Conservation (phyloP, 1,140 invertebrate species). For the Drosophila navojoa region DNA sequence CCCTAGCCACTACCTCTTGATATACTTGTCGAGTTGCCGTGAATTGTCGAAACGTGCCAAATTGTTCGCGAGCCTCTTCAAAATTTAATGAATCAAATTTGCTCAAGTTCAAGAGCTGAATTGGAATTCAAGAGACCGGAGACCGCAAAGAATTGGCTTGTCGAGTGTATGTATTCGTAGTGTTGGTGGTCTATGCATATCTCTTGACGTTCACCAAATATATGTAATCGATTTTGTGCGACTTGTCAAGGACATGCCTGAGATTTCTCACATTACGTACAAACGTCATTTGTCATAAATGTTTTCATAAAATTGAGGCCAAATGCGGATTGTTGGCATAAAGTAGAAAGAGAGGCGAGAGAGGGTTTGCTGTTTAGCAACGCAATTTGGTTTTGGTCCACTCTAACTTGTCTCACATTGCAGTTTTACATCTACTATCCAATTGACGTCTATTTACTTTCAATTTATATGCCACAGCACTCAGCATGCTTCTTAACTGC, state of each 20-base stretch:
- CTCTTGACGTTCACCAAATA: background rate
- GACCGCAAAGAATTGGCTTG: conserved; percentile 60
- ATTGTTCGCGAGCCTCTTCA: conserved; percentile 54
- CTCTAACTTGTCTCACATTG: conserved; percentile 18
- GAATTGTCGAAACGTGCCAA: conserved; percentile 41
- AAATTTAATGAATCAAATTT: conserved; percentile 71
- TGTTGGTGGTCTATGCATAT: conserved; percentile 4
- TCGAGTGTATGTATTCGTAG: conserved; percentile 11
- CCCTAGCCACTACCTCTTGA: too few species aligned
- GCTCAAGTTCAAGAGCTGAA: conserved; percentile 42
- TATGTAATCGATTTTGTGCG: background rate
- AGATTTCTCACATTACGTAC: background rate
- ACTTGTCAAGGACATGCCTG: background rate
- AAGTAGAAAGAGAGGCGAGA: too few species aligned
- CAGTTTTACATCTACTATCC: conserved; percentile 13
- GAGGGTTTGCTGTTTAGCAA: too few species aligned
- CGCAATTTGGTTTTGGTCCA: background rate
- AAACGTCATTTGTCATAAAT: background rate
- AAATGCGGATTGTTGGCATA: background rate
- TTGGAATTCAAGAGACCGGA: background rate
- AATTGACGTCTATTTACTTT: conserved; percentile 50
- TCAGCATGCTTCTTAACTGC: background rate
- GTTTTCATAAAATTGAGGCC: background rate
- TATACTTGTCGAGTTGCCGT: background rate
- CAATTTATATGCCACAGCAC: conserved; percentile 52